A percentile compares a stretch with the other conserved stretches of the same genome.
Evolutionary conservation across 35 echinoderm and acorn worm genomes (phyloP).

Genomic region (Patiria miniata): DNA sequence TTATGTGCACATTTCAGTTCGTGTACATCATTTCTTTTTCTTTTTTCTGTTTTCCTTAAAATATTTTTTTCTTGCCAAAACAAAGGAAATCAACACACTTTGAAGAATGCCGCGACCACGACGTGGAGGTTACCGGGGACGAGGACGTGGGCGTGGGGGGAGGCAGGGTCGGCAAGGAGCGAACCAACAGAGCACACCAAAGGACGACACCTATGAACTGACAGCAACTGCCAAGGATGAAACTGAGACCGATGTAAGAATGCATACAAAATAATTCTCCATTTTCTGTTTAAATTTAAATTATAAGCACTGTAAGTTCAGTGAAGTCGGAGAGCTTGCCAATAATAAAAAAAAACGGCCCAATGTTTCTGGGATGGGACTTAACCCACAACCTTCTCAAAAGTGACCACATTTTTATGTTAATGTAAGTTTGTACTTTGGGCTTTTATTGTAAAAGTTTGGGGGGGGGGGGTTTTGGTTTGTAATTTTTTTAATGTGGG

Average conservation of each 20-base stretch:
- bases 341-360: not conserved
- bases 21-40: too few relatives aligned
- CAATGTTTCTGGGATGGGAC: not conserved
- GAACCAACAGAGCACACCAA: not conserved
- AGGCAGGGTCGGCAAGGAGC: not conserved
- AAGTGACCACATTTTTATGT: not conserved
- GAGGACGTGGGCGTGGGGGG: slow-evolving; percentile 30
- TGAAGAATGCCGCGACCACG: too few relatives aligned
- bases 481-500: too few relatives aligned
- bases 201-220: too few relatives aligned
- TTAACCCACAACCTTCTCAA: not conserved
- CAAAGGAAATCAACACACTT: too few relatives aligned
- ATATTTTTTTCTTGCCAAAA: too few relatives aligned
- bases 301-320: not conserved
- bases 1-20: too few relatives aligned
- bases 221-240: slow-evolving; percentile 15
- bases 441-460: not conserved
- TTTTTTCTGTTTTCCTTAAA: too few relatives aligned
- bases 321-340: too few relatives aligned
- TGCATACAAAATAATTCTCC: not conserved
- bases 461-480: too few relatives aligned
- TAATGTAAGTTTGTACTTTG: not conserved
- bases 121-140: not conserved
- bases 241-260: not conserved
- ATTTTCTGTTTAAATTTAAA: not conserved